A percentile compares a stretch with the other conserved stretches of the same genome.
Evolutionary conservation across 2,797 vertebrate species (phyloP).

Genomic region (Mastacembelus armatus): DNA sequence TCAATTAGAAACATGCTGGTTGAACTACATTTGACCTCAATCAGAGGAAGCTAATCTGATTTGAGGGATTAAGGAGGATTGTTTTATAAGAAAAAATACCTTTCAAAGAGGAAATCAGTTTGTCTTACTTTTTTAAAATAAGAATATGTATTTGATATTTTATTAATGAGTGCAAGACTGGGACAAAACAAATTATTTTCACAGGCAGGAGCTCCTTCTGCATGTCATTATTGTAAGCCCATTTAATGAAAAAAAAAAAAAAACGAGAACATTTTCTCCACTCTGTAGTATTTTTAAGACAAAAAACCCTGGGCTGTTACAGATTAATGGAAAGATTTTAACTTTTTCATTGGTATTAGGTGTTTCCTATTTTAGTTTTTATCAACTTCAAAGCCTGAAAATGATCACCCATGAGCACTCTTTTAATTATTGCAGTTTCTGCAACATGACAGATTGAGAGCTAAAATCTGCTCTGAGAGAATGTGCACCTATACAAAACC

Average conservation of each 20-base stretch:
- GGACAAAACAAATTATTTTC: neutral
- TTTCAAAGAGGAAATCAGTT: constrained; percentile 32
- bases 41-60: constrained; percentile 54
- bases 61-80: constrained; percentile 32
- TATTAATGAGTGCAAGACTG: neutral
- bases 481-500: constrained; percentile 42
- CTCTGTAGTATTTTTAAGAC: neutral
- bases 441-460: constrained; percentile 16
- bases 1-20: constrained; percentile 40
- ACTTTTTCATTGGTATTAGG: neutral
- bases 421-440: constrained; percentile 6
- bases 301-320: neutral
- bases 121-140: neutral
- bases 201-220: neutral
- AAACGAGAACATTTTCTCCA: neutral
- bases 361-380: constrained; percentile 5
- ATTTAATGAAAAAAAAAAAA: neutral
- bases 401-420: neutral
- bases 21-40: constrained; percentile 59
- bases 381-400: constrained; percentile 16
- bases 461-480: constrained; percentile 10
- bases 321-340: constrained; percentile 7
- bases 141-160: neutral
- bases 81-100: constrained; percentile 10
- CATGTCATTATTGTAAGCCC: neutral